These are phyloP conservation scores for Syrrhaptes paradoxus DNA, from an alignment of 2,113 vertebrate genomes.

Conservation along the genomic window DNA sequence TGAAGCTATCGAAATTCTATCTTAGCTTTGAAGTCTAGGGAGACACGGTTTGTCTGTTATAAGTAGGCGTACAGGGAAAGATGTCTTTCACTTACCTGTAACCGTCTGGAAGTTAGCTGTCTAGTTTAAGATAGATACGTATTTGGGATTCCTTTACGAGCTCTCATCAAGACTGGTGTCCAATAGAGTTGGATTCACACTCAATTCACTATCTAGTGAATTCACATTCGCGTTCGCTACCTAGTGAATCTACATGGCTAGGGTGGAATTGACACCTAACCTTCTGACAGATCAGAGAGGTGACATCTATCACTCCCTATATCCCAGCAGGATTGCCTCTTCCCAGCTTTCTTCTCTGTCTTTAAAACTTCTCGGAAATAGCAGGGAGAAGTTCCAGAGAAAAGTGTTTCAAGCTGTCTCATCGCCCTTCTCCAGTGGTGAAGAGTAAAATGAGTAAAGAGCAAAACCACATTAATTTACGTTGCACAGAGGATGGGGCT, in stretches of 20 bases:
- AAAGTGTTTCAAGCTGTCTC: not conserved
- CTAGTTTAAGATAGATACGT: not conserved
- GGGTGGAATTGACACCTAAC: not conserved
- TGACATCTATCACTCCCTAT: not conserved
- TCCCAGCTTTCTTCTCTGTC: not conserved
- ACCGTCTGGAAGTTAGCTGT: not conserved
- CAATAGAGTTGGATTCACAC: not conserved
- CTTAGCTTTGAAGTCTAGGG: not conserved
- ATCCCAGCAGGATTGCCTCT: not conserved
- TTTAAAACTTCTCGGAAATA: not conserved
- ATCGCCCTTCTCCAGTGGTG: fast-evolving
- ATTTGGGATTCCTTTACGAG: not conserved
- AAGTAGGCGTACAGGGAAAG: not conserved
- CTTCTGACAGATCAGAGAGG: not conserved
- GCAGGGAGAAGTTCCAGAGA: not conserved
- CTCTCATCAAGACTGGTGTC: not conserved
- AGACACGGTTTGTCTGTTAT: not conserved
- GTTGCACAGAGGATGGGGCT: not conserved
- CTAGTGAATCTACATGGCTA: not conserved
- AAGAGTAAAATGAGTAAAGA: not conserved
- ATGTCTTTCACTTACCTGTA: not conserved
- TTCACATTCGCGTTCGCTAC: not conserved
- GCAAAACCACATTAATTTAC: fast-evolving
- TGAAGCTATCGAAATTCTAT: not conserved
- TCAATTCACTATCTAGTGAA: not conserved